Percentiles rank a stretch among this genome's conserved stretches.
Conservation (phyloP, 35 echinoderm and acorn worm species). For the Ophioderma brevispina region DNA sequence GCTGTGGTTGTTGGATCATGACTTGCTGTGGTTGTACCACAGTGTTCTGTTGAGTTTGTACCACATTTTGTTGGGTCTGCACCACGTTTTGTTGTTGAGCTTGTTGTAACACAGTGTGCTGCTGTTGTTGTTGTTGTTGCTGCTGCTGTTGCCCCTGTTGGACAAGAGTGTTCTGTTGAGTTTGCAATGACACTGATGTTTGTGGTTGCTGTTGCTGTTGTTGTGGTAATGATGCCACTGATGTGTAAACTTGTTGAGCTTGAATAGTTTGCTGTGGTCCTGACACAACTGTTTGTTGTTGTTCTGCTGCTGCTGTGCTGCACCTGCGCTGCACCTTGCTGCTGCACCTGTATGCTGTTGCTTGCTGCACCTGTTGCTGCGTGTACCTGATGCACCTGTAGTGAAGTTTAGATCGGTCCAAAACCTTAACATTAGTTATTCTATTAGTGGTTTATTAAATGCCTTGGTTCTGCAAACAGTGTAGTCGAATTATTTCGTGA, state of each 20-base stretch:
- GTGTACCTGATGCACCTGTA: too few species aligned
- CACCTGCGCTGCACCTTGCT: too few species aligned
- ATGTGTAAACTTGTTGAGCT: background rate
- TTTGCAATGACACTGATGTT: background rate
- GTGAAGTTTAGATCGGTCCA: too few species aligned
- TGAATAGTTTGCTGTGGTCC: background rate
- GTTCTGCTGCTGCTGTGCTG: background rate
- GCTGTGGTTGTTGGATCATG: slow-evolving; percentile 50
- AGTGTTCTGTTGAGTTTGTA: slow-evolving; percentile 51
- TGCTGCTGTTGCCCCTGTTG: slow-evolving; percentile 25
- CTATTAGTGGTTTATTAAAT: too few species aligned
- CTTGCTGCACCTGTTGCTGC: too few species aligned
- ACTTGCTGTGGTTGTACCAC: slow-evolving; percentile 46
- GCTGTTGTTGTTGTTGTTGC: slow-evolving; percentile 16
- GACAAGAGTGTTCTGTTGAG: slow-evolving; percentile 11
- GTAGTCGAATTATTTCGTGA: too few species aligned
- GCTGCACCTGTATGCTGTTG: too few species aligned
- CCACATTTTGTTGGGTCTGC: background rate
- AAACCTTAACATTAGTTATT: too few species aligned
- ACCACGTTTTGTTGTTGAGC: background rate
- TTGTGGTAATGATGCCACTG: background rate
- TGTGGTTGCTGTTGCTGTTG: background rate
- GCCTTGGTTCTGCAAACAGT: too few species aligned
- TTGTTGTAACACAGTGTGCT: slow-evolving; percentile 43
- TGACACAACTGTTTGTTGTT: slow-evolving; percentile 14